Base-by-base conservation (phyloP, 2,797 vertebrate species). In the Pangasius sanitwongsei region DNA sequence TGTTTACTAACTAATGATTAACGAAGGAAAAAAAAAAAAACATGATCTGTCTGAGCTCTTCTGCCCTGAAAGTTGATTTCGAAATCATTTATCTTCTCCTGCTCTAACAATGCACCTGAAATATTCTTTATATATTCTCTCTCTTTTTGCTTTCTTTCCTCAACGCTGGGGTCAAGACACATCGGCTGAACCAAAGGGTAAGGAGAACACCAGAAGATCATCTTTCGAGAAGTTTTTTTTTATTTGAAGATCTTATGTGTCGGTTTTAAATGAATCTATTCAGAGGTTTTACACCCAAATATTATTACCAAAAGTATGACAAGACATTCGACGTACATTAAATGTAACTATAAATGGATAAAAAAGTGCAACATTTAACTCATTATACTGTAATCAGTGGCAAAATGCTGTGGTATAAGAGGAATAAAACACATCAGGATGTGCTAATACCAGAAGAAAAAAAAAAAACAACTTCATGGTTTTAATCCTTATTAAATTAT, bases 1-100 rank as follows among this genome's bases (percentile, higher is more conserved):
- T 82, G 86, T 89, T 86, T 75, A 88, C 74, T 25, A 6, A 44
- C 85, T 90, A 92, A 92, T 90, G 59, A 92, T 92, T 92, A 92
- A 90, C 91, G 77, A 57, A 85, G 41, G 41, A 44, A 61, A 34
- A 44, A 53, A 61, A n/a, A 48, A 20, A 69, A 8, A 37, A 61
- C 11, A 81, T 55, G n/a, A 80, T 55, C 59, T n/a, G 41, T 50
- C n/a, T 85, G 11, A 85, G 70, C 74, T 80, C 55, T 44, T 72
- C 13, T 75, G 28, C 23, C 34, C 88, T 34, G 37, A 84, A 88
- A 57, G 82, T 31, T 85, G 50, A 77, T 77, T 31, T 61, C 1
- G n/a, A 67, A 67, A 53, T 65, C 9, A 25, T 69, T 70, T 6
- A 4, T 13, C 41, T 53, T 83, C n/a, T 55, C 7, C 50, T 70